Evolutionary conservation across 2,113 vertebrate genomes (phyloP).

Genomic region (Corythornis cristatus): DNA sequence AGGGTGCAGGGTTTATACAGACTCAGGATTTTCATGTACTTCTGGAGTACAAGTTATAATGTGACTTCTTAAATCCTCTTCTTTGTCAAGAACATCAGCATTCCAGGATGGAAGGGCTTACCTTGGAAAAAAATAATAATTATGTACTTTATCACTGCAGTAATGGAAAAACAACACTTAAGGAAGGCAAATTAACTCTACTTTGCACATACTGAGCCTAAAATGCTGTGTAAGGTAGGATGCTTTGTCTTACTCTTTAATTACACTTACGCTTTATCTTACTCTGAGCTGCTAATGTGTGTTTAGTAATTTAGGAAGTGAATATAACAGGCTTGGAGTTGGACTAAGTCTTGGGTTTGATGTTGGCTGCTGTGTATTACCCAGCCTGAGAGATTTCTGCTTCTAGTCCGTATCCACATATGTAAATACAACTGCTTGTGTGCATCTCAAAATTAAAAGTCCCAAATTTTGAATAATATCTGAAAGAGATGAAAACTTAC

Average conservation of each 20-base stretch:
- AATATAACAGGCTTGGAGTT: background rate
- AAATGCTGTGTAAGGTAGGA: background rate
- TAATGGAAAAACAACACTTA: background rate
- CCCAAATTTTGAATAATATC: background rate
- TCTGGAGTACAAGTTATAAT: background rate
- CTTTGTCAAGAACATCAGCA: background rate
- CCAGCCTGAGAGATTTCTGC: background rate
- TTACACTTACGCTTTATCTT: background rate
- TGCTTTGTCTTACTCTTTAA: background rate
- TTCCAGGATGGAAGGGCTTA: background rate
- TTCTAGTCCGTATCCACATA: background rate
- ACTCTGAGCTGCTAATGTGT: background rate
- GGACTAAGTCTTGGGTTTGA: background rate
- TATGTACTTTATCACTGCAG: background rate
- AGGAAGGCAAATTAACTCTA: background rate
- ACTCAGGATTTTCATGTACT: background rate
- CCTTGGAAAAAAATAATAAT: background rate
- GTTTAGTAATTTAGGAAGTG: background rate
- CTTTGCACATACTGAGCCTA: background rate
- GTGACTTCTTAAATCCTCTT: background rate
- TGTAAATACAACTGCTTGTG: fast-evolving
- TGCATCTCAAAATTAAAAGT: background rate
- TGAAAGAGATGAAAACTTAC: background rate
- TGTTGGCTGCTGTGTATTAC: fast-evolving
- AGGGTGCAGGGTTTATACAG: fast-evolving